Base-by-base conservation (phyloP, 2,888 invertebrate species). In the Lymantria monacha region DNA sequence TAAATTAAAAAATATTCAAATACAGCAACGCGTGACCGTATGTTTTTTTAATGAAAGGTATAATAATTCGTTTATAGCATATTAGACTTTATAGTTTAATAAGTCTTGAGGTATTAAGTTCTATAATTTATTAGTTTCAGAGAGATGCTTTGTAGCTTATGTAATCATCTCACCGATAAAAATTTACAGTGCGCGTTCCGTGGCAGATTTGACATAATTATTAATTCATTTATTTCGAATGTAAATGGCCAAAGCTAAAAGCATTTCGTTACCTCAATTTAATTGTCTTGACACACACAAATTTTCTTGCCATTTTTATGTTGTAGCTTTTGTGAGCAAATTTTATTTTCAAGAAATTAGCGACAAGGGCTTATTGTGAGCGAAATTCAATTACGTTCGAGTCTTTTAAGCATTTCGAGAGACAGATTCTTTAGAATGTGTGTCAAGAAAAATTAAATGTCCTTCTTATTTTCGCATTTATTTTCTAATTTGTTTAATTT, bases 201-300 rank as follows among this genome's bases (percentile, higher is more conserved):
- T n/a, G n/a, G n/a, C 22, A 22, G 22, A 22, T 22, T 22, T 22
- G 22, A 22, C 5, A 22, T 22, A 22, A 22, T 22, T 22, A 5
- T 22, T 22, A 22, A 22, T 2, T 5, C 22, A 3, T 22, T 22
- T 22, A 22, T 22, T 22, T 22, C 22, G 22, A n/a, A n/a, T n/a
- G n/a, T n/a, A n/a, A n/a, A n/a, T 22, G 22, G 22, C 2, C 5
- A 22, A 22, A 5, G 5, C 22, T 65, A 72, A 76, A 77, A 68
- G 73, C 79, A 77, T 79, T 78, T 86, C 82, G 82, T 86, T 85
- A 85, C 79, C 77, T 74, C 79, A 81, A 84, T 87, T 87, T 85
- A 86, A 85, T 83, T 78, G 85, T 83, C 85, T 81, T 85, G 87
- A 86, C 87, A 88, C 81, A 81, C 82, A 80, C 81, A 80, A 78